These are phyloP conservation scores for Coreoperca whiteheadi DNA, from an alignment of 2,113 vertebrate genomes.

Conservation along the genomic window DNA sequence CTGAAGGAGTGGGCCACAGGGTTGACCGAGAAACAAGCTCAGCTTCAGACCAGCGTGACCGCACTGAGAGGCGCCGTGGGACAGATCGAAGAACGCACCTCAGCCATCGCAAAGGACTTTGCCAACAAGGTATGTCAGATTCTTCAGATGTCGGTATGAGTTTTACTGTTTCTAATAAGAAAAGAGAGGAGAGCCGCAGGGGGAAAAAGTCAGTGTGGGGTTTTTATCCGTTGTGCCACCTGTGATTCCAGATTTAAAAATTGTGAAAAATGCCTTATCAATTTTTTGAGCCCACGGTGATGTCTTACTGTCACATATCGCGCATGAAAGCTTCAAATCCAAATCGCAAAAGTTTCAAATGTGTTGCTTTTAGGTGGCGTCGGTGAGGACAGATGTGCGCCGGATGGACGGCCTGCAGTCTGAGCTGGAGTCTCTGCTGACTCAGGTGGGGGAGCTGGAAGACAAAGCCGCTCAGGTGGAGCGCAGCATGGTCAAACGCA, in stretches of 20 bases:
- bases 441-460: conserved; percentile 85
- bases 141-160: too few relatives aligned
- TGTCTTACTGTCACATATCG: neutral
- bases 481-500: conserved; percentile 85
- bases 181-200: too few relatives aligned
- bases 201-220: too few relatives aligned
- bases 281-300: neutral
- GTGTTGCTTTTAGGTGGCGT: conserved; percentile 76
- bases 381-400: conserved; percentile 92
- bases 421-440: conserved; percentile 85
- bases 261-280: too few relatives aligned
- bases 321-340: neutral
- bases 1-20: conserved; percentile 84
- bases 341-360: neutral
- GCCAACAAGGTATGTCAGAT: conserved; percentile 65
- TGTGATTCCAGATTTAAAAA: neutral
- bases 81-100: conserved; percentile 82
- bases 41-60: conserved; percentile 84
- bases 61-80: conserved; percentile 83
- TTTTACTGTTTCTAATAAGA: neutral
- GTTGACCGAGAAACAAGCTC: conserved; percentile 80
- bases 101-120: conserved; percentile 84
- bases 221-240: neutral
- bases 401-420: conserved; percentile 91
- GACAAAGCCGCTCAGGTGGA: conserved; percentile 86